phyloP scores from a whole-genome alignment of 2,797 vertebrate species.

The Crenuchus spilurus region DNA sequence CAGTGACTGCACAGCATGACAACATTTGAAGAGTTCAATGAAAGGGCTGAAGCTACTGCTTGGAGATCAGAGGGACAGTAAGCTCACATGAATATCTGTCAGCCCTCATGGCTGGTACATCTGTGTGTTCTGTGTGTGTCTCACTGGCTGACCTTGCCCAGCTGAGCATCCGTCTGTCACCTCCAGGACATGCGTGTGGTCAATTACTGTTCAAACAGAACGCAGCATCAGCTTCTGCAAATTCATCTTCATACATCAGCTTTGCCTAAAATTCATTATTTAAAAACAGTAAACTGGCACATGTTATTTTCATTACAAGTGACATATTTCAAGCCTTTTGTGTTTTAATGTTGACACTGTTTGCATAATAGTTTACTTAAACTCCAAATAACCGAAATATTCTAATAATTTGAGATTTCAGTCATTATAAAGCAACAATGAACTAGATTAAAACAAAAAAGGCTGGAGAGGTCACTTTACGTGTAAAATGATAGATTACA shows the following conservation, averaged over 20 bases:
- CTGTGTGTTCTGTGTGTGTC: background rate
- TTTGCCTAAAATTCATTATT: too few relatives aligned
- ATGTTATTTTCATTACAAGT: too few relatives aligned
- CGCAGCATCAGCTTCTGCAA: background rate
- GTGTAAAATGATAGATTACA: too few relatives aligned
- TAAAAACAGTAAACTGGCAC: too few relatives aligned
- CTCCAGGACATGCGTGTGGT: background rate
- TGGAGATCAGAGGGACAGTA: background rate
- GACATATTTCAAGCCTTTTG: background rate
- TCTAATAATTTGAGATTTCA: too few relatives aligned
- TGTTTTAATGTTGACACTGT: too few relatives aligned
- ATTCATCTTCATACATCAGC: background rate
- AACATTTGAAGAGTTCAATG: background rate
- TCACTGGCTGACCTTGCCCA: slow-evolving; percentile 32
- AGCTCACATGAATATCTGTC: too few relatives aligned
- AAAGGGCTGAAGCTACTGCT: background rate
- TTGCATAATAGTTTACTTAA: too few relatives aligned
- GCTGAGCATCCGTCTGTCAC: slow-evolving; percentile 21
- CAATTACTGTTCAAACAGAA: background rate
- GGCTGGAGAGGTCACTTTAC: too few relatives aligned
- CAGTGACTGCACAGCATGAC: background rate
- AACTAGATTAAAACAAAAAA: too few relatives aligned
- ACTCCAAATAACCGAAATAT: too few relatives aligned
- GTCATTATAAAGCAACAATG: too few relatives aligned
- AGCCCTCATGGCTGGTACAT: background rate